Base-by-base conservation (phyloP, 2,797 vertebrate genomes). In the Fistularia tabacaria region DNA sequence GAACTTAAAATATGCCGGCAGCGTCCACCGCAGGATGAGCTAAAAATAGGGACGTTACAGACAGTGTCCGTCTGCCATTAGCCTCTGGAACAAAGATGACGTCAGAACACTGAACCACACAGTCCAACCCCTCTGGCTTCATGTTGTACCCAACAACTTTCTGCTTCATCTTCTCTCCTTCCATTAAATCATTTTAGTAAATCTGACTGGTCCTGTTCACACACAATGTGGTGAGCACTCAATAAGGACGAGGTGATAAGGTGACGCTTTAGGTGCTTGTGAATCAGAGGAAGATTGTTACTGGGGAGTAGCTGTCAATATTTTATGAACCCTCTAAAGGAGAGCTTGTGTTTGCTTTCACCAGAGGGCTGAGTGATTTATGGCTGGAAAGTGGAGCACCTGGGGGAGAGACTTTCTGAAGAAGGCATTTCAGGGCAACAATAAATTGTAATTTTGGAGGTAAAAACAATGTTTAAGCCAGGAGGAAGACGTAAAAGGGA, bases 21-120 rank as follows among this genome's bases (percentile, higher is more conserved):
- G 64, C 68, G 37, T 71, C 45, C 37, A 68, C 62, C 64, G 74
- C 59, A 51, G 62, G 60, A 57, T 9, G 1, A 44, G 64, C 72
- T 73, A 76, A 80, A 58, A 87, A 80, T 80, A 80, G 75, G 43
- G 14, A 38, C 3, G 43, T 50, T 44, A 36, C 51, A 59, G 59
- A 39, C 54, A 40, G 13, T 5, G 62, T 69, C 68, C 37, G 61
- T 73, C 77, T 70, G 71, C 59, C 67, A 66, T 73, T 66, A 74
- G 65, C 73, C 69, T 70, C 41, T 54, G 66, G 54, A 72, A 63
- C 59, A 62, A 36, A 66, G 45, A 54, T 57, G 66, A 79, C 14
- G 51, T 80, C 72, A 71, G 39, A 57, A 49, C 51, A 14, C n/a
- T 1, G 48, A 62, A 58, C 36, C 50, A 44, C 46, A 52, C 62